phyloP scores from a whole-genome alignment of 2,113 vertebrate species.

The Microcebus tavaratra region DNA sequence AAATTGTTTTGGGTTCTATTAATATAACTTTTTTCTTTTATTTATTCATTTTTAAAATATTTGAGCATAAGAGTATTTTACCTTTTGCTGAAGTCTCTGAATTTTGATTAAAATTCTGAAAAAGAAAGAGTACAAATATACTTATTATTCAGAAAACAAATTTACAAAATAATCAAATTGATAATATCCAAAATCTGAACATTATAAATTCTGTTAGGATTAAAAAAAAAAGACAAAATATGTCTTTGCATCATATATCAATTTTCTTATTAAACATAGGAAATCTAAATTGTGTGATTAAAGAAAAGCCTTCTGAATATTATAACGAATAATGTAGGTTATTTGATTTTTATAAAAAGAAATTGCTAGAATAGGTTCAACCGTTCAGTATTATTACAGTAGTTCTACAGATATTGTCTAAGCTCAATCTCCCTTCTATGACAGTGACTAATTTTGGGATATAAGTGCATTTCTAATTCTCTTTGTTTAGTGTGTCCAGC shows the following conservation, averaged over 20 bases:
- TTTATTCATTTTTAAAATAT: background rate
- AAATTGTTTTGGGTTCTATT: background rate
- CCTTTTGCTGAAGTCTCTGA: constrained; percentile 66
- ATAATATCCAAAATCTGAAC: background rate
- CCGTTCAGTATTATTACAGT: background rate
- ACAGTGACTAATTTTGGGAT: background rate
- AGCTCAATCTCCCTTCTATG: background rate
- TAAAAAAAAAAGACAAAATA: background rate
- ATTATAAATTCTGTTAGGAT: background rate
- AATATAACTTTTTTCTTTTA: background rate
- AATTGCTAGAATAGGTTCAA: background rate
- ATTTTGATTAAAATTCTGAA: constrained; percentile 61
- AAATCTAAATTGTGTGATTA: background rate
- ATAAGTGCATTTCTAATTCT: background rate
- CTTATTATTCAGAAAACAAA: constrained; percentile 29
- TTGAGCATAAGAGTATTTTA: constrained; percentile 19
- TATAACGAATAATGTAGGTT: background rate
- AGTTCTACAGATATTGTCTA: background rate
- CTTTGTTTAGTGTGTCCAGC: fast-evolving
- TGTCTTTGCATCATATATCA: background rate
- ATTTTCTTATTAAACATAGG: background rate
- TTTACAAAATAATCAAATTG: background rate
- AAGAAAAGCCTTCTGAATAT: background rate
- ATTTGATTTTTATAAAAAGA: background rate
- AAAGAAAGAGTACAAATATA: background rate